Conservation (phyloP, 1,140 invertebrate genomes). For the Heterodera schachtii region DNA sequence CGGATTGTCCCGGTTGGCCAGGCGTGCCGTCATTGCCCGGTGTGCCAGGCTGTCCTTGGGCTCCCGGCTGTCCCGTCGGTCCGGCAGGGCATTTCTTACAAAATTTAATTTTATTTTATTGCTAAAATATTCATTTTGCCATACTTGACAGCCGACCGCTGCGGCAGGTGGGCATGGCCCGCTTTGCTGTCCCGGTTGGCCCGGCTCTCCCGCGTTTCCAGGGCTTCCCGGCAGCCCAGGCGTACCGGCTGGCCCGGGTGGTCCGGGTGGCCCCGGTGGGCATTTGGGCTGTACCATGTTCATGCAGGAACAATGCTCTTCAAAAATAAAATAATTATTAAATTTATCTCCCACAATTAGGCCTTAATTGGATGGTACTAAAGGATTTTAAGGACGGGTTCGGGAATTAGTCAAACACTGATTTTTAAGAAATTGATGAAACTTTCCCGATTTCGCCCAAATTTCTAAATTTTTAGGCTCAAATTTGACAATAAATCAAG, state of each 20-base stretch:
- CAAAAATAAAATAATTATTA: background rate
- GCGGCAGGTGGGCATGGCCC: conserved; percentile 25
- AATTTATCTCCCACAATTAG: too few species aligned
- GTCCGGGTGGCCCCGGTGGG: conserved; percentile 34
- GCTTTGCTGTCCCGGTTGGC: conserved; percentile 31
- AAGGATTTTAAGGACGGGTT: too few species aligned
- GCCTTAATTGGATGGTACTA: too few species aligned
- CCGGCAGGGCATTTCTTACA: conserved; percentile 9
- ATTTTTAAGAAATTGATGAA: too few species aligned
- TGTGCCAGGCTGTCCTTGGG: conserved; percentile 7
- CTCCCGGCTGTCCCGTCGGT: conserved; percentile 18
- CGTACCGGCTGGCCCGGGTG: background rate
- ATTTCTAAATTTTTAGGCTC: too few species aligned
- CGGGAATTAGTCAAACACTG: too few species aligned
- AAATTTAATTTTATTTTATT: background rate
- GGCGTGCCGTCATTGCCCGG: conserved; percentile 27
- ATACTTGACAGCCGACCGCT: conserved; percentile 6
- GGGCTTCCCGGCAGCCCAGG: conserved; percentile 23
- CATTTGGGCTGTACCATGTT: background rate
- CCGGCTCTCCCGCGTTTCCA: conserved; percentile 27
- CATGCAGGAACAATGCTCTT: background rate
- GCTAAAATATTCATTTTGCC: background rate
- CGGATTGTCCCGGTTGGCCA: conserved; percentile 25
- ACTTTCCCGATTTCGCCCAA: too few species aligned
- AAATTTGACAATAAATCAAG: too few species aligned